A percentile compares a stretch with the other conserved stretches of the same genome.
These are phyloP conservation scores for Hipposideros armiger DNA, from an alignment of 2,113 vertebrate species.

Conservation along the genomic window DNA sequence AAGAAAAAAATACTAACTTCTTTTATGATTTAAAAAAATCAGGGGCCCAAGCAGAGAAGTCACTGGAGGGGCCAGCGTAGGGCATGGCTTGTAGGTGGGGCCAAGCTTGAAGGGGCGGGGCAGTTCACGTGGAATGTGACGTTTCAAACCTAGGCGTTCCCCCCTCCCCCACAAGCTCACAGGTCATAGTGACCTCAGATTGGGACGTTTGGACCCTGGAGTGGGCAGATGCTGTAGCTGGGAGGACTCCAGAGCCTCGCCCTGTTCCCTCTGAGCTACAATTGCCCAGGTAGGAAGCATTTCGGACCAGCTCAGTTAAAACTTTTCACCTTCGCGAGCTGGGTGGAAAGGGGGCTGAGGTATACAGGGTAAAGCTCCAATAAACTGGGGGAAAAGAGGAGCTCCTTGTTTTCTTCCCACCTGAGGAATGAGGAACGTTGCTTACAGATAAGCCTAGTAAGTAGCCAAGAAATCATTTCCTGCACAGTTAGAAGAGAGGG, in stretches of 20 bases:
- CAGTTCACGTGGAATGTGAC: not conserved
- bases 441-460: not conserved
- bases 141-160: not conserved
- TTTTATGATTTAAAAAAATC: not conserved
- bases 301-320: not conserved
- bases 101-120: rapidly evolving
- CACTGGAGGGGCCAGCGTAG: rapidly evolving
- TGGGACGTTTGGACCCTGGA: slow-evolving; percentile 21
- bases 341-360: not conserved
- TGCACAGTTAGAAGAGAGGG: not conserved
- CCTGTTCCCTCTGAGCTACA: rapidly evolving
- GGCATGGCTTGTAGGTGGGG: rapidly evolving
- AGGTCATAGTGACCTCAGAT: not conserved
- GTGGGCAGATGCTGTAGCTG: not conserved
- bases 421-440: not conserved
- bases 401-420: not conserved
- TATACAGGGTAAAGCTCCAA: not conserved
- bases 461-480: not conserved
- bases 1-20: not conserved
- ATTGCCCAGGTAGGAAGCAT: not conserved
- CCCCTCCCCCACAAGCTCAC: not conserved
- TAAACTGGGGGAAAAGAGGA: too few relatives aligned
- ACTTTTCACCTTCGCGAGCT: not conserved
- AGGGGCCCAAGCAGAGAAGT: rapidly evolving
- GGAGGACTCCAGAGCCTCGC: too few relatives aligned